These are phyloP conservation scores for Plebejus argus DNA, from an alignment of 2,888 invertebrate genomes.

Conservation along the genomic window DNA sequence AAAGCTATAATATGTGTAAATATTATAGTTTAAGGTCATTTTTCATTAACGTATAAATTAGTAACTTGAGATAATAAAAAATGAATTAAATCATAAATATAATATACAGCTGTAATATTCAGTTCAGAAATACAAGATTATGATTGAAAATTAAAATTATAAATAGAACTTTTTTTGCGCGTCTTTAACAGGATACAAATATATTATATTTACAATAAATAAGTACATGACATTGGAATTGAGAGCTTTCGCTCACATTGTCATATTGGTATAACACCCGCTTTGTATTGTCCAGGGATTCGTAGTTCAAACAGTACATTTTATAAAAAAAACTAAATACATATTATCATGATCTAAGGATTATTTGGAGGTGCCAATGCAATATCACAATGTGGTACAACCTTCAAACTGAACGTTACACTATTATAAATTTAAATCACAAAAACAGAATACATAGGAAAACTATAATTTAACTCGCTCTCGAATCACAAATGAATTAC, in stretches of 20 bases:
- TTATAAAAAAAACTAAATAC: constrained; percentile 10
- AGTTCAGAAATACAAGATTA: background rate
- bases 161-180: background rate
- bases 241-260: constrained; percentile 26
- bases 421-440: constrained; percentile 24
- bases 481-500: constrained; percentile 12
- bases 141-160: background rate
- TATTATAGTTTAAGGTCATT: background rate
- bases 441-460: constrained; percentile 18
- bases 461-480: constrained; percentile 11
- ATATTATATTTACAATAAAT: constrained; percentile 52
- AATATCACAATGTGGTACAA: constrained; percentile 32
- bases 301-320: background rate
- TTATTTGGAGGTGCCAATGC: constrained; percentile 27
- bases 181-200: constrained; percentile 23
- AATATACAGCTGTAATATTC: background rate
- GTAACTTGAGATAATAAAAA: background rate
- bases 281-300: constrained; percentile 13
- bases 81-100: background rate
- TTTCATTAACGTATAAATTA: background rate
- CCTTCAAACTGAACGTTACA: constrained; percentile 20
- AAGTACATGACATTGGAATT: constrained; percentile 51
- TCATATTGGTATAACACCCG: constrained; percentile 29
- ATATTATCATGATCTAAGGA: constrained; percentile 13
- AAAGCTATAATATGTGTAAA: background rate